Evolutionary conservation across 2,113 vertebrate genomes (phyloP).

Genomic region (Cryptomyrus ogoouensis): DNA sequence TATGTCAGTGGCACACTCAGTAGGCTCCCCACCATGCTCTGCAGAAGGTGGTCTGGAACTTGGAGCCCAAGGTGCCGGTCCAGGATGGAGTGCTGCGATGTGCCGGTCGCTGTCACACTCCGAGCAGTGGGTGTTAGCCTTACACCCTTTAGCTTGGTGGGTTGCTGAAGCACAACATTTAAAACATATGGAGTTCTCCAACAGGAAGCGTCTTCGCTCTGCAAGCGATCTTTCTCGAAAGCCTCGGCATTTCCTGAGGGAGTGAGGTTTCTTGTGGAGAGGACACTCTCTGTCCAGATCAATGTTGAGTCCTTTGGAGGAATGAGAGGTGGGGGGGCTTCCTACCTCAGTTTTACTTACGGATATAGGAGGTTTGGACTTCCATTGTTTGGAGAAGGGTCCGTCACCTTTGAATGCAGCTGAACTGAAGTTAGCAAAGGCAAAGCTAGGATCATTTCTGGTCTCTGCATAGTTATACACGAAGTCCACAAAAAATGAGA

Average conservation of each 20-base stretch:
- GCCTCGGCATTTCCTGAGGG: slow-evolving; percentile 18
- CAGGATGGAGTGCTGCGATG: slow-evolving; percentile 20
- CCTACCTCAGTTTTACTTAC: neutral
- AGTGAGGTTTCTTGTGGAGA: slow-evolving; percentile 26
- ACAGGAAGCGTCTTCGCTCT: neutral
- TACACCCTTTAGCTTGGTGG: slow-evolving; percentile 5
- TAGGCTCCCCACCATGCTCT: slow-evolving; percentile 9
- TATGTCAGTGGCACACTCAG: neutral
- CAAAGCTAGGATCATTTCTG: neutral
- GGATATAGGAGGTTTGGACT: neutral
- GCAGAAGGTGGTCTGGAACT: neutral
- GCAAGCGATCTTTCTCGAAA: slow-evolving; percentile 16
- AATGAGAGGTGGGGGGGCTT: neutral
- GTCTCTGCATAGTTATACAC: neutral
- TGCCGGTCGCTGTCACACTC: slow-evolving; percentile 21
- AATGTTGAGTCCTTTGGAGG: neutral
- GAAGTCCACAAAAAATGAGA: neutral
- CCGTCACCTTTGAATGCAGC: neutral
- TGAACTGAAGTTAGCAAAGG: neutral
- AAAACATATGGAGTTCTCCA: neutral
- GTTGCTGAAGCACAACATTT: neutral
- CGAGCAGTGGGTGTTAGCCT: neutral
- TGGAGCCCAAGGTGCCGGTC: neutral
- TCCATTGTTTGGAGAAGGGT: neutral
- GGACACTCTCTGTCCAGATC: slow-evolving; percentile 22